phyloP scores from a whole-genome alignment of 2,797 vertebrate species.

The Falco berigora region DNA sequence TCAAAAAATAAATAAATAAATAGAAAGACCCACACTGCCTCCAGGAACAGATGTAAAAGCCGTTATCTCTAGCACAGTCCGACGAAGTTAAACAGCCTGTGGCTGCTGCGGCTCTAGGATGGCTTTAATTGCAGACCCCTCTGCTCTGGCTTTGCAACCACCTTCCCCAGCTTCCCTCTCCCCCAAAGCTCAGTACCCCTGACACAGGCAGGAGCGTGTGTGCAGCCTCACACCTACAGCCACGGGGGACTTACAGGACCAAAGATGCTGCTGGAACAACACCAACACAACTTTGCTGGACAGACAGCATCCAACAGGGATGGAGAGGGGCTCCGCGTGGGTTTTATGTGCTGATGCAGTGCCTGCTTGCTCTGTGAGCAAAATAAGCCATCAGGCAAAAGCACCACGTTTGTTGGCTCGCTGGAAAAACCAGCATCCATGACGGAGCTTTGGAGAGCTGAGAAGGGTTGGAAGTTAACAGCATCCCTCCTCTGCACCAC shows the following conservation, averaged over 20 bases:
- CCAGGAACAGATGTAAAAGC: conserved; percentile 69
- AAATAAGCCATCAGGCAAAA: background rate
- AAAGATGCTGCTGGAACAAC: background rate
- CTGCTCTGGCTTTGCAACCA: background rate
- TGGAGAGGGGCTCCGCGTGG: background rate
- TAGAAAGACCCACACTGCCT: conserved; percentile 37
- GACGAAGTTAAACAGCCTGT: conserved; percentile 17
- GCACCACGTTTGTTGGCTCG: rapidly evolving
- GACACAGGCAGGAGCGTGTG: rapidly evolving
- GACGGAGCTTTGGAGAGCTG: rapidly evolving
- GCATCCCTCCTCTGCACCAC: too few species aligned
- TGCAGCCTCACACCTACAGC: background rate
- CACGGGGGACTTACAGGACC: rapidly evolving
- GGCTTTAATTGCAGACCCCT: background rate
- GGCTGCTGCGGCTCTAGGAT: background rate
- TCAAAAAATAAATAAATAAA: conserved; percentile 42
- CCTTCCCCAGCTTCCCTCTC: background rate
- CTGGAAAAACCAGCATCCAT: background rate
- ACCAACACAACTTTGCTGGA: background rate
- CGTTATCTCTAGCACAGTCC: conserved; percentile 51
- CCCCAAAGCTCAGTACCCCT: background rate
- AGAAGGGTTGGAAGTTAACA: background rate
- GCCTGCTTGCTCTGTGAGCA: background rate
- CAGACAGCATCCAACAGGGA: background rate
- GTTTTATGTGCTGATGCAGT: background rate